Evolutionary conservation across 2,888 invertebrate species (phyloP), one percentile per base, ranked within the genome.

Genomic region (Cosmorhoe ocellata): DNA sequence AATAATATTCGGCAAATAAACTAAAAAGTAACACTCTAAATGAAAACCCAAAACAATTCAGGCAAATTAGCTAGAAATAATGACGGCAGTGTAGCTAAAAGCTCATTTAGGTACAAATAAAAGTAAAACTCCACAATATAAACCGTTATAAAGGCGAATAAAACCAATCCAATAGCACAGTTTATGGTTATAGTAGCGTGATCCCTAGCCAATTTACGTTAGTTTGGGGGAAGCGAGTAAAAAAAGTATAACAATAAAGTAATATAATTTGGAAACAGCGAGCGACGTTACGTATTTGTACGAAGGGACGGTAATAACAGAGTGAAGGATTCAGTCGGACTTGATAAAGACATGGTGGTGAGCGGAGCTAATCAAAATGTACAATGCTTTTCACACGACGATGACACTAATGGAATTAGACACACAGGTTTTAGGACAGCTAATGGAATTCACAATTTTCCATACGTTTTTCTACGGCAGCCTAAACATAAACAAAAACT

Each of bases 191-290:
- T 79, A 82, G 79, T 84, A 74, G 84, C 87, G 87, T 88, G 89
- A 87, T 88, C 85, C 85, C 81, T 73, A 79, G 82, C 86, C 88
- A 88, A 90, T 88, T 84, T 89, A 84, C 84, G 77, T 74, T 81
- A 83, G 81, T 84, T 84, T 79, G 74, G 87, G 89, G 86, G 86
- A 86, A 78, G 75, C 69, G 76, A 80, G 76, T 79, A 81, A 84
- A 82, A 18, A 76, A 78, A 83, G 76, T 84, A 86, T 84, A 88
- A 87, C 86, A 89, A 86, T 87, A 88, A 86, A 85, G 80, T 87
- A 85, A 89, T 88, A 87, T 83, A 87, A 89, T 88, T 90, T 86
- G 81, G 84, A 75, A 77, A 72, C 72, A 76, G 69, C 76, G 77
- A 74, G 73, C 75, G 74, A 74, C 76, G 79, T 77, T 81, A 77